Evolutionary conservation across 2,888 invertebrate species (phyloP).

Genomic region (Oxyteleia sp.): DNA sequence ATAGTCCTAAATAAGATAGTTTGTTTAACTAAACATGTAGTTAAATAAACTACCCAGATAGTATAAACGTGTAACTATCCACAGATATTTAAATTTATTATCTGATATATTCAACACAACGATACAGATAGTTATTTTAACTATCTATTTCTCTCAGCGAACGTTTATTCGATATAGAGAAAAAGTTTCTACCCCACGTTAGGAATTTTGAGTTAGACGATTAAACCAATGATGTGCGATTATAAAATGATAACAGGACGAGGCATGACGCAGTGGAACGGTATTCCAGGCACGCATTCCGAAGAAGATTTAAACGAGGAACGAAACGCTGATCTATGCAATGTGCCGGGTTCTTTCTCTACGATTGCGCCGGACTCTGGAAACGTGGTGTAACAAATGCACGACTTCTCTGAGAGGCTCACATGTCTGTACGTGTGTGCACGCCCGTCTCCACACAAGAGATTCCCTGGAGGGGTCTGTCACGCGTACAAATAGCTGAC

Average conservation of each 20-base stretch:
- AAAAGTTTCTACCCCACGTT: neutral
- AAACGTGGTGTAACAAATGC: slow-evolving; percentile 57
- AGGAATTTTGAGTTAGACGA: neutral
- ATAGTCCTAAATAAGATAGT: no score
- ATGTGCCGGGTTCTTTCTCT: slow-evolving; percentile 43
- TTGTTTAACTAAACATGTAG: no score
- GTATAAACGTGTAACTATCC: no score
- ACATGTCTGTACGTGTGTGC: slow-evolving; percentile 58
- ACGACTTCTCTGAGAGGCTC: slow-evolving; percentile 60
- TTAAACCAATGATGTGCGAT: slow-evolving; percentile 23
- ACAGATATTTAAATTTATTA: no score
- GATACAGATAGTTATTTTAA: no score
- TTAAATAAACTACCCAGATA: no score
- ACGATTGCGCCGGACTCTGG: slow-evolving; percentile 44
- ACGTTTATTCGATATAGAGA: no score
- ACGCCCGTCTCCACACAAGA: slow-evolving; percentile 76
- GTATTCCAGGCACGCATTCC: slow-evolving; percentile 36
- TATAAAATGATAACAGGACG: slow-evolving; percentile 40
- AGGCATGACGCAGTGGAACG: slow-evolving; percentile 31
- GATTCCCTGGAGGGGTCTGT: slow-evolving; percentile 85
- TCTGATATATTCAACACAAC: no score
- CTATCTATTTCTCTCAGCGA: no score
- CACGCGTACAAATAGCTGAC: slow-evolving; percentile 87
- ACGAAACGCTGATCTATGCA: slow-evolving; percentile 55
- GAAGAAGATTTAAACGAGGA: slow-evolving; percentile 30